Base-by-base conservation (phyloP, 2,113 vertebrate species). In the Seriola dumerili region DNA sequence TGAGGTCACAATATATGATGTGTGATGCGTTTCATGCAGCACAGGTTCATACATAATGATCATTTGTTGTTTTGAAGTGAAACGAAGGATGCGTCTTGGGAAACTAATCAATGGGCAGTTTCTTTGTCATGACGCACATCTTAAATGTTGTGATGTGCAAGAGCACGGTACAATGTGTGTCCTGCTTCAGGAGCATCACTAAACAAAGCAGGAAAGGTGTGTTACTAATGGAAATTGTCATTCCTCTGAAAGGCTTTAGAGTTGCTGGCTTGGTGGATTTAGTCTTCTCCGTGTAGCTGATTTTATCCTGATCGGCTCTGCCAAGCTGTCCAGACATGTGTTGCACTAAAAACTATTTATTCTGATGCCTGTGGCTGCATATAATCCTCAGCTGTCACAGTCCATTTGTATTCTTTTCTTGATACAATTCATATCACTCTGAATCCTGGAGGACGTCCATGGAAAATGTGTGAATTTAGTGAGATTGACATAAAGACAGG, bases 381-480 rank as follows among this genome's bases (percentile, higher is more conserved):
- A 38, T 84, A 81, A 87, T 83, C 74, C 69, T 63, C 25, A 59
- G 59, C 85, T 86, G 86, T 90, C 85, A 71, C 68, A 65, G 58
- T 73, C 46, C 66, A 83, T 93, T 88, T 86, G 84, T 89, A 68
- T 87, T 87, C 65, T 54, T 69, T 76, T 77, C 72, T 78, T 76
- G 66, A 82, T 72, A 85, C 85, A 78, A 73, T 44, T 86, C 71
- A 44, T 81, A 91, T 84, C 81, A n/a, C 62, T 81, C 38, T 21
- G 59, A 81, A 83, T 90, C 76, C 82, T 88, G 80, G 73, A 87
- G 66, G 59, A 83, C 61, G 16, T 82, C 63, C 84, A 78, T 69
- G 72, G 80, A 86, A 92, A 87, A 90, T 87, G 85, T 91, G 90
- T 81, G 81, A 89, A 82, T 90, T 88, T 67, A 67, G 59, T 80